A percentile compares a stretch with the other conserved stretches of the same genome.
Evolutionary conservation across 2,113 vertebrate genomes (phyloP).

Genomic region (Typhlomys cinereus): DNA sequence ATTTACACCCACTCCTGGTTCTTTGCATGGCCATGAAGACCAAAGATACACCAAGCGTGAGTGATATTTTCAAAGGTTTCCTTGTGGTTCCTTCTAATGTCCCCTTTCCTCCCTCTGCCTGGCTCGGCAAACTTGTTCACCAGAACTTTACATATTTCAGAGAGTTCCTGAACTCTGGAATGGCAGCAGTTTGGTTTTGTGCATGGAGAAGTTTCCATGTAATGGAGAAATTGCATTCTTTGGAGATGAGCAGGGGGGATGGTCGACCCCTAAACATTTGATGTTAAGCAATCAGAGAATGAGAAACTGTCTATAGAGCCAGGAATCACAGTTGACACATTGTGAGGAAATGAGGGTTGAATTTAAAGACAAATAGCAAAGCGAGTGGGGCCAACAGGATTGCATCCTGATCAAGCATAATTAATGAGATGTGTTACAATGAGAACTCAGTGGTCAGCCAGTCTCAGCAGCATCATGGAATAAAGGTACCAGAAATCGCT

Average conservation of each 20-base stretch:
- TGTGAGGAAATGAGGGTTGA: background rate
- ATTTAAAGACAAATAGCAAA: background rate
- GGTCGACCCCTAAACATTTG: background rate
- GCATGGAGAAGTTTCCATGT: background rate
- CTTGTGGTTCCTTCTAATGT: background rate
- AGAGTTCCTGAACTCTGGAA: background rate
- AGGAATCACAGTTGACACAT: background rate
- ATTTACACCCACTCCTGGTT: background rate
- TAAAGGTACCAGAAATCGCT: background rate
- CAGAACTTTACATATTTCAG: background rate
- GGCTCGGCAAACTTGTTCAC: background rate
- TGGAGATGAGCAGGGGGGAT: background rate
- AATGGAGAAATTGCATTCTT: background rate
- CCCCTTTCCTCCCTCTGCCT: background rate
- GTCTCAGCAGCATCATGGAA: background rate
- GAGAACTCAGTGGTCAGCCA: fast-evolving
- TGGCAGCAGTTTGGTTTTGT: background rate
- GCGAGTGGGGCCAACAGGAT: background rate
- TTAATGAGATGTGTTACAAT: fast-evolving
- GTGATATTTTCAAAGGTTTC: background rate
- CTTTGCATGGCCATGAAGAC: background rate
- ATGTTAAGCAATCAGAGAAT: background rate
- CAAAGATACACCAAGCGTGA: no score
- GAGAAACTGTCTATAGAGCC: background rate
- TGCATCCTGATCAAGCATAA: background rate